phyloP scores from a whole-genome alignment of 2,113 vertebrate genomes.

The Muntiacus reevesi region DNA sequence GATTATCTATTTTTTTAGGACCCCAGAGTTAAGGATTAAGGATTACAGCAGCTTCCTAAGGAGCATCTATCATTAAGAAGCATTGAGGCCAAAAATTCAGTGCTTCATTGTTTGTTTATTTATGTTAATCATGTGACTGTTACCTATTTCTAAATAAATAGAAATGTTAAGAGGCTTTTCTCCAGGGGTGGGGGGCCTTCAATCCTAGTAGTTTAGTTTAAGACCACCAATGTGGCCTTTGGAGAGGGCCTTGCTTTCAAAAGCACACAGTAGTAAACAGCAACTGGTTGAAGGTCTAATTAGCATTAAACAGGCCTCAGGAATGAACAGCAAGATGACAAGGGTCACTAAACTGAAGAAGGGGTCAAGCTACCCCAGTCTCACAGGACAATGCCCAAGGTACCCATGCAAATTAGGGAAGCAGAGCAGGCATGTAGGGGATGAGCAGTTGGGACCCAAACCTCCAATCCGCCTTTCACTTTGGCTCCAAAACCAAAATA shows the following conservation, averaged over 20 bases:
- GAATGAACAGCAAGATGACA: slow-evolving; percentile 76
- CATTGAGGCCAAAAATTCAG: slow-evolving; percentile 1
- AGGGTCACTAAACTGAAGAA: slow-evolving; percentile 81
- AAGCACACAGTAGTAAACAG: slow-evolving; percentile 76
- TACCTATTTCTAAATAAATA: slow-evolving; percentile 49
- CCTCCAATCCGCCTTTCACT: slow-evolving; percentile 2
- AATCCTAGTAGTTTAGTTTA: slow-evolving; percentile 38
- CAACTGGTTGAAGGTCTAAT: slow-evolving; percentile 80
- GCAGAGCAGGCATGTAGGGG: slow-evolving; percentile 23
- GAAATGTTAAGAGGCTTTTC: slow-evolving; percentile 59
- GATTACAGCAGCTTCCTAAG: neutral
- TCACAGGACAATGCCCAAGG: slow-evolving; percentile 71
- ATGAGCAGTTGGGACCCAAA: slow-evolving; percentile 55
- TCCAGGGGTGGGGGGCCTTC: neutral
- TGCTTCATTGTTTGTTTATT: slow-evolving; percentile 33
- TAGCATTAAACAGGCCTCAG: slow-evolving; percentile 84
- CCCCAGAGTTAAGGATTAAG: neutral
- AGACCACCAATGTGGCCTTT: slow-evolving; percentile 82
- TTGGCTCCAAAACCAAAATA: neutral
- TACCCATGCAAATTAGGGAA: slow-evolving; percentile 71
- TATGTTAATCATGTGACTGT: slow-evolving; percentile 32
- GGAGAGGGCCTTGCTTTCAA: slow-evolving; percentile 73
- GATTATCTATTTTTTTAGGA: neutral
- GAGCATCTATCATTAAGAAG: neutral
- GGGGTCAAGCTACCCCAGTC: slow-evolving; percentile 78